A percentile compares a stretch with the other conserved stretches of the same genome.
Evolutionary conservation across 2,888 invertebrate species (phyloP).

Genomic region (Tenthredo notha): DNA sequence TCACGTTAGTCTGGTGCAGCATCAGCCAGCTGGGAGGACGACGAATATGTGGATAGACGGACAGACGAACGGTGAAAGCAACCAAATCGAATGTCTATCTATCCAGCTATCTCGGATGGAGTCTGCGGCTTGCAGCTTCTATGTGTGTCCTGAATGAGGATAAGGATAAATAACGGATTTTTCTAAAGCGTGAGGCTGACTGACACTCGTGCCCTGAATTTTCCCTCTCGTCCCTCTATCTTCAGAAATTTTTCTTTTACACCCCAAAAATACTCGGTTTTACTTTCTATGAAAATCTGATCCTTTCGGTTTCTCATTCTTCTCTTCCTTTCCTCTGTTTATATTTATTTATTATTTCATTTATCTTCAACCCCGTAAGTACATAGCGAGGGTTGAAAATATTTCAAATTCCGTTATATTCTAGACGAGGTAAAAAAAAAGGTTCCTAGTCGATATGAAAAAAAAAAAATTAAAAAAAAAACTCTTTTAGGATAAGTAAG

Average conservation of each 20-base stretch:
- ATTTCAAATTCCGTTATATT: background rate
- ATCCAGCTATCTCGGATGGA: background rate
- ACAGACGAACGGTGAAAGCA: conserved; percentile 32
- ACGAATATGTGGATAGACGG: background rate
- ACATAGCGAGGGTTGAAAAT: background rate
- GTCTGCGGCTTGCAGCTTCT: conserved; percentile 5
- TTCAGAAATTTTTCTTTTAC: background rate
- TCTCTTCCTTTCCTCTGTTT: background rate
- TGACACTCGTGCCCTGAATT: background rate
- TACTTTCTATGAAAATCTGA: background rate
- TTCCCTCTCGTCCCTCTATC: background rate
- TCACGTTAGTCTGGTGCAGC: conserved; percentile 9
- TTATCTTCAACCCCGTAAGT: background rate
- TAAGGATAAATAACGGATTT: conserved; percentile 1
- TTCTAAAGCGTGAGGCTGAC: background rate
- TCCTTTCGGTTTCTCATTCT: background rate
- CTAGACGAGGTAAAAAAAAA: background rate
- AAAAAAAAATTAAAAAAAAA: background rate
- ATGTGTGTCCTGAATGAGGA: background rate
- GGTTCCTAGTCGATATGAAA: background rate
- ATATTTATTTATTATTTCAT: background rate
- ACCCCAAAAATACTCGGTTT: background rate
- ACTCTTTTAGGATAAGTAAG: background rate
- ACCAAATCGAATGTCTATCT: conserved; percentile 48
- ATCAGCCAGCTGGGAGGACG: background rate